A percentile compares a stretch with the other conserved stretches of the same genome.
phyloP scores from a whole-genome alignment of 2,797 vertebrate species.

The Avahi laniger region DNA sequence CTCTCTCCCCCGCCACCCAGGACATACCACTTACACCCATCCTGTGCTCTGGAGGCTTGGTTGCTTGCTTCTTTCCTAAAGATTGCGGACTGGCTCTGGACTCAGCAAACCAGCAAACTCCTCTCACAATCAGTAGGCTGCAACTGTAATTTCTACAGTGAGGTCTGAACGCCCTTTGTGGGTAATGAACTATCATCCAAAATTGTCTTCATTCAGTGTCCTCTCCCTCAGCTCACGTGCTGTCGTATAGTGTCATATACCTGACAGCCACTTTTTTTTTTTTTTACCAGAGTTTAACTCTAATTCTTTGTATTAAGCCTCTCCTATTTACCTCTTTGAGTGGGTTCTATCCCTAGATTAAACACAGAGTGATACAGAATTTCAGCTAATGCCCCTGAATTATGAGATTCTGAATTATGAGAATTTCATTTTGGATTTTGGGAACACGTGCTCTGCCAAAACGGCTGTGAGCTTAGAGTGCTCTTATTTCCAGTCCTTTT shows the following conservation, averaged over 20 bases:
- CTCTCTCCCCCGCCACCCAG: too few relatives aligned
- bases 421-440: background rate
- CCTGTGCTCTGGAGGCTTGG: background rate
- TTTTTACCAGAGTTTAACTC: background rate
- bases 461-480: accelerated
- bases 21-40: background rate
- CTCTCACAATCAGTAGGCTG: background rate
- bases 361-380: background rate
- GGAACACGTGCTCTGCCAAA: background rate
- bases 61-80: background rate
- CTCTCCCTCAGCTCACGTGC: background rate
- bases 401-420: background rate
- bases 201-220: background rate
- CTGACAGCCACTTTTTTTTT: background rate
- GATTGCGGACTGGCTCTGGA: background rate
- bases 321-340: background rate
- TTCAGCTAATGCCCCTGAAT: background rate
- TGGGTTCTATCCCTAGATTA: background rate
- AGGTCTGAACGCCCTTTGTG: background rate
- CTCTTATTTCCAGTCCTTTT: background rate
- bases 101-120: background rate
- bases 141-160: background rate
- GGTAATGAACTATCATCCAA: background rate
- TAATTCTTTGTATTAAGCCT: background rate
- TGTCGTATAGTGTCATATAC: too few relatives aligned